These are phyloP conservation scores for Poeciliopsis occidentalis DNA, from an alignment of 2,113 vertebrate species.

Conservation along the genomic window DNA sequence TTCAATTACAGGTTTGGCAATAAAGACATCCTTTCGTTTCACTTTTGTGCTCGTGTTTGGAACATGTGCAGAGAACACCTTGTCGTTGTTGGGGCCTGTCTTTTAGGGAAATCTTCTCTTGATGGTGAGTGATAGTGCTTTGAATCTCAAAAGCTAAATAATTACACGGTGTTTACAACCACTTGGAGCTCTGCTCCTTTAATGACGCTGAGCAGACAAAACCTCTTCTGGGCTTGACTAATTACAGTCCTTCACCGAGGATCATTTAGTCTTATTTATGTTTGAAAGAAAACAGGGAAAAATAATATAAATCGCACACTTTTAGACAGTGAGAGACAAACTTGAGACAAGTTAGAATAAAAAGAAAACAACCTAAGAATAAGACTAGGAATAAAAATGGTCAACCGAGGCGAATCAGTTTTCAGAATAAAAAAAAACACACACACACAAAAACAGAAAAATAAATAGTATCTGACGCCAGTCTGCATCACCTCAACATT, in stretches of 20 bases:
- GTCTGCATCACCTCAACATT: constrained; percentile 37
- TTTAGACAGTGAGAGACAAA: constrained; percentile 9
- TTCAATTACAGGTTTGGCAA: constrained; percentile 39
- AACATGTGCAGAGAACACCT: constrained; percentile 6
- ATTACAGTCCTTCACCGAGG: constrained; percentile 48
- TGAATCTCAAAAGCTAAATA: constrained; percentile 57
- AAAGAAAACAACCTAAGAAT: background rate
- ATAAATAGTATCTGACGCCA: constrained; percentile 3
- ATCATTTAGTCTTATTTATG: constrained; percentile 13
- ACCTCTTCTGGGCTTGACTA: constrained; percentile 34
- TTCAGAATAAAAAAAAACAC: background rate
- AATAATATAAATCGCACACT: constrained; percentile 4
- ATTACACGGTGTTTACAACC: constrained; percentile 57
- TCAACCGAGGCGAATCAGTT: background rate
- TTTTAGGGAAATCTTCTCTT: constrained; percentile 25
- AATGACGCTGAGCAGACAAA: constrained; percentile 45
- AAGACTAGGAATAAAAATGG: too few relatives aligned
- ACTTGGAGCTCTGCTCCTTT: constrained; percentile 28
- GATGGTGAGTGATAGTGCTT: constrained; percentile 40
- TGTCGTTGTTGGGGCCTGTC: background rate
- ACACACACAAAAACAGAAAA: background rate
- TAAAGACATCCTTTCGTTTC: constrained; percentile 9
- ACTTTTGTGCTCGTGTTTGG: background rate
- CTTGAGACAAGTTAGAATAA: background rate
- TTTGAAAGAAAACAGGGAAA: background rate